Evolutionary conservation across 2,113 vertebrate species (phyloP).

Genomic region (Apteryx owenii): DNA sequence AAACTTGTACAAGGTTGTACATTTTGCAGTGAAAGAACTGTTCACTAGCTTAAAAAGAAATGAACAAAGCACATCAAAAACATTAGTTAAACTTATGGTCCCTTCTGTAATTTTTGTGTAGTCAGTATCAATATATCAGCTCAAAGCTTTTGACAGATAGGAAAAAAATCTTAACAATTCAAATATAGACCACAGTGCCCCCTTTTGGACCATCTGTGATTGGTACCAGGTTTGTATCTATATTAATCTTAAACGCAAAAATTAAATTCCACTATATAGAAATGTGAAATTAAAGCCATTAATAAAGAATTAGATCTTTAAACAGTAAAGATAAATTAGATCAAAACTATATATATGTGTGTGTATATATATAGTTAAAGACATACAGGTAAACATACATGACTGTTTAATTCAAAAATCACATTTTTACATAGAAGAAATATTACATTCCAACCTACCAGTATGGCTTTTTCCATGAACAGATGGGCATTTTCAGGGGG

Average conservation of each 20-base stretch:
- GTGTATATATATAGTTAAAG: not conserved
- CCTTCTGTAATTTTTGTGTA: not conserved
- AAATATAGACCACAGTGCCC: not conserved
- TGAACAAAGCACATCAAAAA: not conserved
- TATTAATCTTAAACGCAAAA: not conserved
- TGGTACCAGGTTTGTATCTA: not conserved
- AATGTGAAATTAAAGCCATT: not conserved
- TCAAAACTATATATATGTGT: not conserved
- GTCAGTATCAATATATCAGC: not conserved
- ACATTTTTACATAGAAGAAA: slow-evolving; percentile 30
- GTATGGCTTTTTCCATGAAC: slow-evolving; percentile 43
- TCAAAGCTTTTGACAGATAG: not conserved
- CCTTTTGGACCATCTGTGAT: not conserved
- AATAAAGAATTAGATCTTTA: not conserved
- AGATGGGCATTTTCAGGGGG: not conserved
- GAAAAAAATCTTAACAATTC: not conserved
- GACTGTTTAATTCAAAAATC: not conserved
- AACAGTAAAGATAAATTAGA: not conserved
- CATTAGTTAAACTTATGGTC: not conserved
- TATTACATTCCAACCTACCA: not conserved
- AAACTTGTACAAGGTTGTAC: slow-evolving; percentile 31
- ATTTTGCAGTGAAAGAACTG: not conserved
- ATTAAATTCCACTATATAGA: not conserved
- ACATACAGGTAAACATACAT: not conserved
- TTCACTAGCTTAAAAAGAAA: not conserved